Evolutionary conservation across 2,888 invertebrate species (phyloP), one percentile per base, ranked within the genome.

Genomic region (Chrysolina oricalcia): DNA sequence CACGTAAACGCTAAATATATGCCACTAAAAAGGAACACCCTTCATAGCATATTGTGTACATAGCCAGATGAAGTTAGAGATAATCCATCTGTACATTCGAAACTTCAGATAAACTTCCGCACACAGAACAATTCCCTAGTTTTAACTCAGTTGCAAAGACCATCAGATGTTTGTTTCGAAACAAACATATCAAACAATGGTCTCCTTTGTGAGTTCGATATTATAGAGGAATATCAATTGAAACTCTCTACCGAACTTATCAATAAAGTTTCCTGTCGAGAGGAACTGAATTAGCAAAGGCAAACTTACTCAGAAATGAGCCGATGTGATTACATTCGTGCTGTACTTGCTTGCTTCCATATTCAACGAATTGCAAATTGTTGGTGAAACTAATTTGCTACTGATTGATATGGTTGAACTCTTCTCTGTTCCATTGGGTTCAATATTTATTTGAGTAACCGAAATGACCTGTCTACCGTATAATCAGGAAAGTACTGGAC

Each of bases 231-330:
- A 59, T 35, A 59, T 59, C 35, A 59, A 59, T 59, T 15, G 40
- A 71, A 74, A 74, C 74, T 74, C 59, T 74, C 64, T 11, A 70
- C 66, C 27, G 21, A 66, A 74, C 74, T 74, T 66, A 74, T 70
- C 66, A 70, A 66, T 74, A 46, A 66, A 56, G 65, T 74, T 74
- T 50, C 56, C 23, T 40, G 17, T 35, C 40, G 63, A 70, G 53
- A 62, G 59, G 43, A 74, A 59, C 70, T 74, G 56, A 59, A 71
- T 74, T 74, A 71, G 50, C 67, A 67, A 66, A 62, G 62, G 62
- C 74, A 71, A 74, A 71, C 74, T 74, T 53, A 71, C 73, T 56
- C 68, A 35, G 74, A 48, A 66, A 67, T 71, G 67, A 71, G 71
- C 74, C 74, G 71, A 71, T 71, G 66, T 74, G 71, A 74, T 74